phyloP scores from a whole-genome alignment of 2,113 vertebrate species.

The Petroica traversi region DNA sequence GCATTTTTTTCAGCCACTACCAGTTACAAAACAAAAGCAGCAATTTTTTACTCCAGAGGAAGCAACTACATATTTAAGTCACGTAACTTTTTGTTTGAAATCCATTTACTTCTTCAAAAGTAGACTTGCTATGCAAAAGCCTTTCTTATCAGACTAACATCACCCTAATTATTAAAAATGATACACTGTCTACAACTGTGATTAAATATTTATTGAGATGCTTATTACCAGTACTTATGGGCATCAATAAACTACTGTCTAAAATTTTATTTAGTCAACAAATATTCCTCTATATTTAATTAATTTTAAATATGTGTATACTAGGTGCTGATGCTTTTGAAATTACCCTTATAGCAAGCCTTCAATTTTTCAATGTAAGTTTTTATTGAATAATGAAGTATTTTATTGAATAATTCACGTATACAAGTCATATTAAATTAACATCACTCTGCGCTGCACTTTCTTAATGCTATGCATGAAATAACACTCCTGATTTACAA shows the following conservation, averaged over 20 bases:
- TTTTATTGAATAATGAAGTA: constrained; percentile 1
- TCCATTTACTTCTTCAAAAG: background rate
- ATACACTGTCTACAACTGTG: background rate
- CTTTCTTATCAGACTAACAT: background rate
- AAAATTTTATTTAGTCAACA: background rate
- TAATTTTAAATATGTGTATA: background rate
- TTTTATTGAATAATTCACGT: constrained; percentile 35
- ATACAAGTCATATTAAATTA: background rate
- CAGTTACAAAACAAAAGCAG: background rate
- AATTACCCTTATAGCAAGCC: background rate
- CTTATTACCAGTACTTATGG: background rate
- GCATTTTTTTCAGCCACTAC: background rate
- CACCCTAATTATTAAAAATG: background rate
- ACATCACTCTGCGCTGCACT: background rate
- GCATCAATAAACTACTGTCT: background rate
- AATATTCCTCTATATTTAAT: background rate
- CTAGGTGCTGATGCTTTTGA: background rate
- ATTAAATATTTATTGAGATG: constrained; percentile 1
- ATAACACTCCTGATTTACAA: background rate
- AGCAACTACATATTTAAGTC: background rate
- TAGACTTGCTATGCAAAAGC: background rate
- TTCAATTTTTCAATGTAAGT: background rate
- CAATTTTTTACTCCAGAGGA: background rate
- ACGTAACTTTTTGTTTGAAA: background rate
- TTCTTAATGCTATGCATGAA: background rate